These are phyloP conservation scores for Zeus faber DNA, from an alignment of 2,113 vertebrate genomes.

Conservation along the genomic window DNA sequence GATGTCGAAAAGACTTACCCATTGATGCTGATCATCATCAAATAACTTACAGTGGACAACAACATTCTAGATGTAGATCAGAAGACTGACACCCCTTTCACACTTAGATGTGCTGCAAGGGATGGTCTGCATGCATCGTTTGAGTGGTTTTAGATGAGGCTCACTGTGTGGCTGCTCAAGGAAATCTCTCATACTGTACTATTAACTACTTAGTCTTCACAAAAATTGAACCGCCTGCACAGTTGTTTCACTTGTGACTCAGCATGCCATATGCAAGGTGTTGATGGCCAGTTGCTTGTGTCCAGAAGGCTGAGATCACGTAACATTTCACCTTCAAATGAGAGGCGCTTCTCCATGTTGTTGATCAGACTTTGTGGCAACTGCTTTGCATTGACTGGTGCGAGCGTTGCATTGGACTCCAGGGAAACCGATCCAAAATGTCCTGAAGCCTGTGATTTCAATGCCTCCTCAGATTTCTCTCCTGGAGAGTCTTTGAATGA, in stretches of 20 bases:
- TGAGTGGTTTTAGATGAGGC: constrained; percentile 29
- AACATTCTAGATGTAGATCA: constrained; percentile 20
- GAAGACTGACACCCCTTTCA: constrained; percentile 28
- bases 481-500: constrained; percentile 38
- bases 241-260: constrained; percentile 26
- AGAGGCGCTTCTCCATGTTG: constrained; percentile 23
- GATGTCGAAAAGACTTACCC: constrained; percentile 20
- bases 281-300: constrained; percentile 28
- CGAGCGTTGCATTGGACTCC: constrained; percentile 33
- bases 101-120: constrained; percentile 16
- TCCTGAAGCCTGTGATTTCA: constrained; percentile 20
- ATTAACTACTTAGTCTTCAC: constrained; percentile 35
- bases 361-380: constrained; percentile 35
- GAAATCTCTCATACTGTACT: constrained; percentile 36
- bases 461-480: constrained; percentile 22
- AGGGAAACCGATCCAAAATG: constrained; percentile 18
- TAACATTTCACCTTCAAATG: constrained; percentile 30
- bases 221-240: constrained; percentile 26
- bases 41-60: constrained; percentile 22
- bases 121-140: constrained; percentile 28
- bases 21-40: constrained; percentile 34
- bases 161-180: constrained; percentile 22
- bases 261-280: constrained; percentile 20
- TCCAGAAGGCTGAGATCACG: constrained; percentile 37
- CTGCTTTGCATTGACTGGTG: constrained; percentile 33